Evolutionary conservation across 2,888 invertebrate genomes (phyloP).

Genomic region (Tenthredo scrophulariae): DNA sequence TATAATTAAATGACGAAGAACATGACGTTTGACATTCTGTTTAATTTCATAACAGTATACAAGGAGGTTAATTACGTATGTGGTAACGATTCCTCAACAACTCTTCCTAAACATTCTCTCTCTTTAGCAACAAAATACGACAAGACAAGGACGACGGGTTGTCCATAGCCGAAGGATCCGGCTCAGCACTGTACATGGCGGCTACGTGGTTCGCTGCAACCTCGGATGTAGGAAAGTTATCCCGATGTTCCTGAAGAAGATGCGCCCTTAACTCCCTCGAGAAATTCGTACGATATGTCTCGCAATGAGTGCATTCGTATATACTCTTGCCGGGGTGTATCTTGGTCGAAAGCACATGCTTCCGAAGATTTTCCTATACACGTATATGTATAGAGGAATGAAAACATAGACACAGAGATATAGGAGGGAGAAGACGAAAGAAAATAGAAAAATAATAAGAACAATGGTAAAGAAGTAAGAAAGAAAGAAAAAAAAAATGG

Average conservation of each 20-base stretch:
- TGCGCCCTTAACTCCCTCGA: conserved; percentile 86
- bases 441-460: not conserved
- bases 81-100: not conserved
- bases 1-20: not conserved
- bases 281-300: conserved; percentile 82
- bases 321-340: conserved; percentile 89
- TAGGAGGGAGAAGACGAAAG: not conserved
- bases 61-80: not conserved
- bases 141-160: conserved; percentile 39
- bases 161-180: conserved; percentile 24
- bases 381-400: conserved; percentile 9
- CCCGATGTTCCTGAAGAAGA: conserved; percentile 81
- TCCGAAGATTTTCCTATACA: conserved; percentile 90
- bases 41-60: not conserved
- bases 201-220: conserved; percentile 80
- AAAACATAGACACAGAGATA: not conserved
- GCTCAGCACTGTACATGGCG: conserved; percentile 75
- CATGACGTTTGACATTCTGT: not conserved
- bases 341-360: conserved; percentile 90
- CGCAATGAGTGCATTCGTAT: conserved; percentile 88
- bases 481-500: not conserved
- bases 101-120: not conserved
- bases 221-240: conserved; percentile 79
- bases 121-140: conserved; percentile 24
- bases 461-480: not conserved